phyloP scores from a whole-genome alignment of 1,140 invertebrate species.

The Pseudachorutes palmiensis region DNA sequence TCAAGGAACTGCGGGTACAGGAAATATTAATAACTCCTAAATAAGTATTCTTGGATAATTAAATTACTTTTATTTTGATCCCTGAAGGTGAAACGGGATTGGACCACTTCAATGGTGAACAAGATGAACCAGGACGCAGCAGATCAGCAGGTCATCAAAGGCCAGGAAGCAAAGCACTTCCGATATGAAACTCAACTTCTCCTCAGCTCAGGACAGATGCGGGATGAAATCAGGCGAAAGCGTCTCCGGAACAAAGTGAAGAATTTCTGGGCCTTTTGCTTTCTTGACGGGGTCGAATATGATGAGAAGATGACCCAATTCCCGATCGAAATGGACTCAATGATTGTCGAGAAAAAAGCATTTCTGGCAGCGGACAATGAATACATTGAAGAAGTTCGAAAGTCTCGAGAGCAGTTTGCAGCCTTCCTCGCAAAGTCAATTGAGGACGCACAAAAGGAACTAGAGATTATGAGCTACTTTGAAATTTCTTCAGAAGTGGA shows the following conservation, averaged over 20 bases:
- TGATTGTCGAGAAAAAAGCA: slow-evolving; percentile 11
- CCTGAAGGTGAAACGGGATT: not conserved
- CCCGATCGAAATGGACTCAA: not conserved
- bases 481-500: slow-evolving; percentile 11
- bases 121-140: slow-evolving; percentile 14
- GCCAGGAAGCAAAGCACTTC: slow-evolving; percentile 20
- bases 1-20: slow-evolving; percentile 13
- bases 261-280: slow-evolving; percentile 7
- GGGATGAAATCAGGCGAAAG: slow-evolving; percentile 15
- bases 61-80: not conserved
- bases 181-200: slow-evolving; percentile 13
- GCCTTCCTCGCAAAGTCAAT: not conserved
- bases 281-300: slow-evolving; percentile 4
- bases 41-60: not conserved
- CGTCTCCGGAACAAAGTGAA: not conserved
- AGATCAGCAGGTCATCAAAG: slow-evolving; percentile 17
- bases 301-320: not conserved
- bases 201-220: slow-evolving; percentile 10
- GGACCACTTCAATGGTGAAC: slow-evolving; percentile 7
- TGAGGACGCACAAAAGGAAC: slow-evolving; percentile 5
- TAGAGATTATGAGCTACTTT: slow-evolving; percentile 2
- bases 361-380: slow-evolving; percentile 1
- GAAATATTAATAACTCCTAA: not conserved
- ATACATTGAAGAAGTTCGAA: not conserved
- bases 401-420: not conserved